Conservation (phyloP, 2,113 vertebrate species). For the Rhineura floridana region DNA sequence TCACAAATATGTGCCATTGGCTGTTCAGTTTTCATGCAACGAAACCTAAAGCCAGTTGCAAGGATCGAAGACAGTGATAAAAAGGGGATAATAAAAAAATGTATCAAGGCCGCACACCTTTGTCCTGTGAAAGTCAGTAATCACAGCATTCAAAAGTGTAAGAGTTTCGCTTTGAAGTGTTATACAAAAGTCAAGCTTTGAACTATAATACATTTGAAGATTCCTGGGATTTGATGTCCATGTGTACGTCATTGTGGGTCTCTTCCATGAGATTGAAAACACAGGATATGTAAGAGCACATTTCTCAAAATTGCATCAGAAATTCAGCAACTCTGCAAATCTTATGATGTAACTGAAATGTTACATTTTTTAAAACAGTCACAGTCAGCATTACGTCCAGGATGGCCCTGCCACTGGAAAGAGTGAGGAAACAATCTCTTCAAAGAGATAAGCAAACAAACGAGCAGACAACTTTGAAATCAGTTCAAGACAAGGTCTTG, state of each 20-base stretch:
- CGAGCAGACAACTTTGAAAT: background rate
- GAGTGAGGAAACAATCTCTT: background rate
- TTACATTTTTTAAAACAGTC: background rate
- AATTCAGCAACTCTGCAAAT: background rate
- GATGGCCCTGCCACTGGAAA: too few species aligned
- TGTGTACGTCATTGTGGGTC: background rate
- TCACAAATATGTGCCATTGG: background rate
- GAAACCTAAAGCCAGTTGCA: background rate
- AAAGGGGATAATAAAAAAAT: background rate
- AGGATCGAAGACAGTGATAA: background rate
- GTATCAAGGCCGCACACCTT: background rate
- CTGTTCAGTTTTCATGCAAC: background rate
- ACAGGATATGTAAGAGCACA: background rate
- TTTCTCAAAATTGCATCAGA: background rate
- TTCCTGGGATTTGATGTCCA: background rate
- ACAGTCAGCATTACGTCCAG: background rate
- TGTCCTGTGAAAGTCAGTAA: background rate
- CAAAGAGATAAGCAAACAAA: background rate
- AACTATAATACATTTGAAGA: background rate
- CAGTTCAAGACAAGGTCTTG: slow-evolving; percentile 14
- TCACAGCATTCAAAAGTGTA: background rate
- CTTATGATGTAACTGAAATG: background rate
- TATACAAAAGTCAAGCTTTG: too few species aligned
- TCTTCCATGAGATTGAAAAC: background rate
- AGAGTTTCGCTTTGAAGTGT: background rate